Base-by-base conservation (phyloP, 1,140 invertebrate genomes). In the Bursaphelenchus mucronatus region DNA sequence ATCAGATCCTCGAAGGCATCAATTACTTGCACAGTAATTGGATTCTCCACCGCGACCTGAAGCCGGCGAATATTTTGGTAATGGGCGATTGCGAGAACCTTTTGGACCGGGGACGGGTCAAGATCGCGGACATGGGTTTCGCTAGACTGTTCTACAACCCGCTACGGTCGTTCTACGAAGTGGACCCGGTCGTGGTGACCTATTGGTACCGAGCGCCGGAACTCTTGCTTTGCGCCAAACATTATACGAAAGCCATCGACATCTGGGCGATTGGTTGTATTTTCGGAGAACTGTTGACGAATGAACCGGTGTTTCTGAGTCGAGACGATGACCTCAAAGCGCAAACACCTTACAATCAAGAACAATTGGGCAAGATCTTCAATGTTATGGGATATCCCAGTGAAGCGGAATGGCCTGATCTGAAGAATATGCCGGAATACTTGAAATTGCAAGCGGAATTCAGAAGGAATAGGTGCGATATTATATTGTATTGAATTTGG, bases 261-360 rank as follows among this genome's bases (percentile, higher is more conserved):
- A 98, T 99, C 72, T 99, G 96, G 96, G 96, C 96, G 0, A 99
- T 99, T 82, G 96, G 96, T 9, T 99, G 96, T 83, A 99, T 99
- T 82, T 99, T 99, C 87, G 93, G 93, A 10, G 93, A 97, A 82
- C 82, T 97, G 10, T 83, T 96, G 61, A 95, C 92, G 8, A 96
- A 93, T 0, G 96, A 99, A 84, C 96, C 96, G 19, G 97, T 99
- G 82, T 99, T 99, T 82, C 94, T 98, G 82, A 99, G 96, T 85
- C 87, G 94, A 52, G 95, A 99, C 85, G 96, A 99, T 84, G 95
- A 99, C 82, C 97, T 98, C 63, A 98, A 99, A 84, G 97, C 95
- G 8, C 95, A 91, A 78, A 98, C 97, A 87, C 96, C 96, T 7
- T 99, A 99, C 83, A 96, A 99, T 84, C 94, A 97, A 81, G 96